Conservation (phyloP, 2,797 vertebrate genomes). For the Cyprinodon diabolis region DNA sequence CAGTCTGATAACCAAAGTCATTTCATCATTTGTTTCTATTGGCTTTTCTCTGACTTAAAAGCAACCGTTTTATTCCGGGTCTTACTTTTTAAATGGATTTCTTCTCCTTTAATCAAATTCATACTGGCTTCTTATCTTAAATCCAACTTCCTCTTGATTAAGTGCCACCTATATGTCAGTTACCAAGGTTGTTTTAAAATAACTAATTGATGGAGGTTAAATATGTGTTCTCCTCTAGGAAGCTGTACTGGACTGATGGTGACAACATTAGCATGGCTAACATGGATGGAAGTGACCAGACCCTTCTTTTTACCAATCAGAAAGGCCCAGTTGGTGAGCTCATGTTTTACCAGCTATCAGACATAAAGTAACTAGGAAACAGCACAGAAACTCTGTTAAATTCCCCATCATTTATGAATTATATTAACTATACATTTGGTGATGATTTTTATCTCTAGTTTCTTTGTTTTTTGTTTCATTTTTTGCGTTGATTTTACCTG, state of each 20-base stretch:
- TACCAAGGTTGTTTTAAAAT: not conserved
- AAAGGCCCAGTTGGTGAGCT: conserved; percentile 92
- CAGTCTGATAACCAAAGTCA: not conserved
- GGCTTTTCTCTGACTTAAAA: not conserved
- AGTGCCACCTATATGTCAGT: not conserved
- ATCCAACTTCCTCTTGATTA: not conserved
- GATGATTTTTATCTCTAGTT: not conserved
- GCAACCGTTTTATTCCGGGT: not conserved
- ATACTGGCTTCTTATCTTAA: conserved; percentile 1
- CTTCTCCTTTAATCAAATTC: not conserved
- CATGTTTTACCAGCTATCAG: not conserved
- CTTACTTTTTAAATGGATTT: not conserved
- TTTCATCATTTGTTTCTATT: not conserved
- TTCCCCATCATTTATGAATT: not conserved
- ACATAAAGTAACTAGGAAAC: not conserved
- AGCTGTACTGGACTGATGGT: conserved; percentile 96
- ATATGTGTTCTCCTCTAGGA: conserved; percentile 72
- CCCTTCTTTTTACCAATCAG: conserved; percentile 88
- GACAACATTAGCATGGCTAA: conserved; percentile 96
- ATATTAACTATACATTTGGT: not conserved
- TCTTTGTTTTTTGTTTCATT: no score
- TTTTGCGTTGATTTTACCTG: no score
- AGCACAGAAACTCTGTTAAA: conserved; percentile 6
- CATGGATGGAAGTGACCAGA: conserved; percentile 91
- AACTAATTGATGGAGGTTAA: not conserved